phyloP scores from a whole-genome alignment of 2,888 invertebrate genomes.

The Dynastes maya region DNA sequence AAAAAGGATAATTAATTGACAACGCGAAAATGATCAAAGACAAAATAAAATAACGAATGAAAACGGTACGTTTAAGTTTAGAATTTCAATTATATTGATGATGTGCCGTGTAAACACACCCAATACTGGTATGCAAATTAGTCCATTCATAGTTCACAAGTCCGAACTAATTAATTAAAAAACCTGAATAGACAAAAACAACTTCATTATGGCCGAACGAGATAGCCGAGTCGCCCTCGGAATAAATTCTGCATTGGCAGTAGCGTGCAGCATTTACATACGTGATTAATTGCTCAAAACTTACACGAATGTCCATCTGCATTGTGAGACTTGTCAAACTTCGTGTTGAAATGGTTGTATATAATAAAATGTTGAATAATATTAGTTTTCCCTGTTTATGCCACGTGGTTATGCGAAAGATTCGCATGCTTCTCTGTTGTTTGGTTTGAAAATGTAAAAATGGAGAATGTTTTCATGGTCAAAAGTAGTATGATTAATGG shows the following conservation, averaged over 20 bases:
- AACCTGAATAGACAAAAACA: slow-evolving; percentile 29
- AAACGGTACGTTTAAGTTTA: slow-evolving; percentile 25
- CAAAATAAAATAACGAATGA: slow-evolving; percentile 11
- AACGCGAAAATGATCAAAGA: neutral
- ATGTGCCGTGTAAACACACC: slow-evolving; percentile 38
- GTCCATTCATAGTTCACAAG: slow-evolving; percentile 42
- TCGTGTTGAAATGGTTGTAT: no score
- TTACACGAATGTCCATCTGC: no score
- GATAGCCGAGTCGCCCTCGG: neutral
- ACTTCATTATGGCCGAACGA: slow-evolving; percentile 6
- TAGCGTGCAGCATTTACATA: no score
- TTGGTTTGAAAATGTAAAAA: no score
- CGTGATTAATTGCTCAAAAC: no score
- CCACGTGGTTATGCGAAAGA: no score
- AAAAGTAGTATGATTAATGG: no score
- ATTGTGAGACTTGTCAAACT: no score
- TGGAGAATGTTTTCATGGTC: no score
- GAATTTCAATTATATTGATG: slow-evolving; percentile 45
- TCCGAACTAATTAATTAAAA: slow-evolving; percentile 46
- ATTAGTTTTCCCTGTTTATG: no score
- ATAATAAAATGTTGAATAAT: no score
- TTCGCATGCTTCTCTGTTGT: no score
- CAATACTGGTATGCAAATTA: slow-evolving; percentile 42
- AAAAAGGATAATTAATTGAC: neutral
- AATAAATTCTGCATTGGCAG: slow-evolving; percentile 25